These are phyloP conservation scores for Trissolcus basalis DNA, from an alignment of 1,140 invertebrate species.

Conservation along the genomic window DNA sequence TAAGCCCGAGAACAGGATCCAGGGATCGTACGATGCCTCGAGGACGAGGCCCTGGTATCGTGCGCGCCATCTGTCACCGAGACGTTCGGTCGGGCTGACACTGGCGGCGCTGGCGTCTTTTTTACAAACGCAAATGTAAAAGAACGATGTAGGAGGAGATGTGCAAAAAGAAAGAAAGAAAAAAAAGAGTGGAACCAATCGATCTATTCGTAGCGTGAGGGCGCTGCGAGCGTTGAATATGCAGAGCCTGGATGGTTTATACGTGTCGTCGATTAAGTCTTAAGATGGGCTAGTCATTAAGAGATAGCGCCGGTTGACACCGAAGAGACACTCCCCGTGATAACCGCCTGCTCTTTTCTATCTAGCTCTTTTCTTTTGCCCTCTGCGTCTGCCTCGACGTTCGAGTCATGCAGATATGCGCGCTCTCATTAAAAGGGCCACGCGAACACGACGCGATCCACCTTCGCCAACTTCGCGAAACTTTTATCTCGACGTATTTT, in stretches of 20 bases:
- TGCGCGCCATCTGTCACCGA: constrained; percentile 64
- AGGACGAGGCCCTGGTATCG: constrained; percentile 63
- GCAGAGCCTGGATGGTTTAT: constrained; percentile 74
- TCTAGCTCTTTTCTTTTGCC: constrained; percentile 17
- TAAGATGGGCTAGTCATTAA: constrained; percentile 75
- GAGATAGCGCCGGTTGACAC: constrained; percentile 72
- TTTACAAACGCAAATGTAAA: constrained; percentile 52
- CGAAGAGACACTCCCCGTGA: constrained; percentile 67
- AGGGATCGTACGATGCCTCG: constrained; percentile 62
- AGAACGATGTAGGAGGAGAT: constrained; percentile 24
- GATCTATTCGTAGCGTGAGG: constrained; percentile 55
- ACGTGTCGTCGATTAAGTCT: constrained; percentile 75
- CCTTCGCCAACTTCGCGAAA: constrained; percentile 52
- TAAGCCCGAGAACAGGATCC: constrained; percentile 70
- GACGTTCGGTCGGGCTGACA: constrained; percentile 26
- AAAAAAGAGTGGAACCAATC: constrained; percentile 47
- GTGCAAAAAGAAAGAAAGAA: constrained; percentile 49
- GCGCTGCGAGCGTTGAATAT: constrained; percentile 70
- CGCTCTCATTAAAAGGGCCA: constrained; percentile 56
- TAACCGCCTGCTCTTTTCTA: constrained; percentile 55
- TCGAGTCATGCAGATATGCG: constrained; percentile 45
- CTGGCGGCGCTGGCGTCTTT: constrained; percentile 58
- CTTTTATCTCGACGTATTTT: constrained; percentile 57
- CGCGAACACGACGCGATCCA: constrained; percentile 50
- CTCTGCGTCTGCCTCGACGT: constrained; percentile 20